A percentile compares a stretch with the other conserved stretches of the same genome.
phyloP scores from a whole-genome alignment of 2,797 vertebrate genomes.

The Phylloscopus collybita region DNA sequence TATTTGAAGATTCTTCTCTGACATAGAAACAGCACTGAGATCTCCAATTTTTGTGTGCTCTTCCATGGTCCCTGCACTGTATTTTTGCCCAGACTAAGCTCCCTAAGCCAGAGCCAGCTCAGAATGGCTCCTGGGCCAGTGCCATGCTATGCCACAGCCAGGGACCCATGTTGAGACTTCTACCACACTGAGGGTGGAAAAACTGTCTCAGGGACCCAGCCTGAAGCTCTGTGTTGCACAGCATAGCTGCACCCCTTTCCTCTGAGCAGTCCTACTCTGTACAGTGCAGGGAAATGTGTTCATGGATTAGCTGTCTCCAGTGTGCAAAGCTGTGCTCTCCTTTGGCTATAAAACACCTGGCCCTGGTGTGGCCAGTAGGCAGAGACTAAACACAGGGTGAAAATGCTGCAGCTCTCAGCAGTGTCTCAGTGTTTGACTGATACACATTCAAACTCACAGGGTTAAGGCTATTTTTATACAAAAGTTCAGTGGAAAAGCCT shows the following conservation, averaged over 20 bases:
- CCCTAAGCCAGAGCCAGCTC: background rate
- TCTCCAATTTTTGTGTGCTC: background rate
- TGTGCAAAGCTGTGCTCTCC: background rate
- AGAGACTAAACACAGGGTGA: background rate
- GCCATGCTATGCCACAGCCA: background rate
- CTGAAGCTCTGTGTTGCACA: rapidly evolving
- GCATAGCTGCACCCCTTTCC: background rate
- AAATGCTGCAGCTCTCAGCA: background rate
- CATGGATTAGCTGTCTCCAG: background rate
- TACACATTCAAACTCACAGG: background rate
- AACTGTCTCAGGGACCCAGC: background rate
- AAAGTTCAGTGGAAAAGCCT: background rate
- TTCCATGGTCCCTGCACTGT: background rate
- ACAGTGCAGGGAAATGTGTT: background rate
- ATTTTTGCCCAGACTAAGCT: background rate
- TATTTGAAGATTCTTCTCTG: background rate
- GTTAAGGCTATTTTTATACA: background rate
- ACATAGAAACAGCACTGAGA: background rate
- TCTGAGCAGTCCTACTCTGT: background rate
- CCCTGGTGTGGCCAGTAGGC: background rate
- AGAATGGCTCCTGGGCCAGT: background rate
- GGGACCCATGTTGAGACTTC: background rate
- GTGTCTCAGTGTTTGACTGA: background rate
- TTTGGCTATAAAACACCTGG: background rate
- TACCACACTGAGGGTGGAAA: background rate